phyloP scores from a whole-genome alignment of 2,888 invertebrate species.

The Trissoscelio sp. region DNA sequence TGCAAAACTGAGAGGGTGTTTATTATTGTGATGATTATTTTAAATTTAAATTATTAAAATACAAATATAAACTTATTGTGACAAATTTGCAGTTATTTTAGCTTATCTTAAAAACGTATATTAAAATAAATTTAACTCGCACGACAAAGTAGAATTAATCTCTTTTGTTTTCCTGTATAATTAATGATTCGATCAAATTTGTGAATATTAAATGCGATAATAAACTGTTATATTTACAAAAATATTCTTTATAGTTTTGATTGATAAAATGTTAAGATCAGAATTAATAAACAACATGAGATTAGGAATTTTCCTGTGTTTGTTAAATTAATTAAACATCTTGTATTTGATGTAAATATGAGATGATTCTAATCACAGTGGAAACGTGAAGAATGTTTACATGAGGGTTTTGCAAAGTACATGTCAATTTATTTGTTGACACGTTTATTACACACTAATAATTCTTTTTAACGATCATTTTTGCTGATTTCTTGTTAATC shows the following conservation, averaged over 20 bases:
- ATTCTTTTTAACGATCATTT: background rate
- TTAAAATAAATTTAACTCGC: no score
- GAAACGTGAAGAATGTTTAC: slow-evolving; percentile 38
- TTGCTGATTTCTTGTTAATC: background rate
- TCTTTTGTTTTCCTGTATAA: no score
- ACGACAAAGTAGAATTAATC: no score
- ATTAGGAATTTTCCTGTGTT: slow-evolving; percentile 36
- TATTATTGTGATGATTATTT: slow-evolving; percentile 19
- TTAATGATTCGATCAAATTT: no score
- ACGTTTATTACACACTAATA: slow-evolving; percentile 13
- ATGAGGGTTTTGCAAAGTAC: slow-evolving; percentile 1
- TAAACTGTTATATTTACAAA: no score
- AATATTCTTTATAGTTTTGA: no score
- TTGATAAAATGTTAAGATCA: no score
- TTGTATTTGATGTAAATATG: slow-evolving; percentile 13
- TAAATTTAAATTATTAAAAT: background rate
- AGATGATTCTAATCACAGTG: slow-evolving; percentile 25
- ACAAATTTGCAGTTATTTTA: no score
- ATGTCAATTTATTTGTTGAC: slow-evolving; percentile 34
- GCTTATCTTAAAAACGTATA: no score
- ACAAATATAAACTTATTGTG: no score
- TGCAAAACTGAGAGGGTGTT: slow-evolving; percentile 17
- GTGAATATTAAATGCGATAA: no score
- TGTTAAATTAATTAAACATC: slow-evolving; percentile 29
- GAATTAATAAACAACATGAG: no score